Base-by-base conservation (phyloP, 2,888 invertebrate genomes). In the Osmoderma eremita region DNA sequence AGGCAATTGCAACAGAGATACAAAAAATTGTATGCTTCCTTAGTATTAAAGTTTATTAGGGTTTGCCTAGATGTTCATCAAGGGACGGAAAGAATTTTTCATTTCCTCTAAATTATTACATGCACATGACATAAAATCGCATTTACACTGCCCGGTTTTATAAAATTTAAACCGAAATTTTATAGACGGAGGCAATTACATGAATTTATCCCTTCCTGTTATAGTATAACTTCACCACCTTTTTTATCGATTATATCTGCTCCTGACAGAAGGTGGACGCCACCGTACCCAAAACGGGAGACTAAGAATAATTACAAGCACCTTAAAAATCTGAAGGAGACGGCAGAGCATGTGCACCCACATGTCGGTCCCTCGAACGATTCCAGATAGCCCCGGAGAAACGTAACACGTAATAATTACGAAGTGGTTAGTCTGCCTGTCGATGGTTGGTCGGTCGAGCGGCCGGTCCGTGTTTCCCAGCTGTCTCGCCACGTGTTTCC, bases 401-500 rank as follows among this genome's bases (percentile, higher is more conserved):
- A 56, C 65, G 56, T 53, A 58, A 58, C 48, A 36, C 54, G 45
- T 48, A 51, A 63, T 63, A 63, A 63, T 63, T 63, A 51, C 56
- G 58, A 38, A 63, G 63, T 50, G 56, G 56, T 56, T 56, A 45
- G 36, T 17, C 24, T 42, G 42, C 39, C 42, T 17, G 58, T 61
- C 45, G 42, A 42, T 61, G 42, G 18, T 12, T 10, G 48, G 45
- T 18, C 49, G 56, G 22, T 39, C 49, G 42, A 8, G 2, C 17
- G 48, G 45, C 30, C 49, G 56, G 22, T 39, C 49, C 58, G 65
- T 69, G 71, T 70, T 65, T 70, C 65, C 74, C 76, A 76, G 76
- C 76, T 76, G 76, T 72, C 73, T 65, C 69, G 74, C 74, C 76
- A 75, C 73, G 74, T 74, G 76, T 76, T 75, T 76, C 76, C 76